Evolutionary conservation across 2,113 vertebrate genomes (phyloP).

Genomic region (Burhinus oedicnemus): DNA sequence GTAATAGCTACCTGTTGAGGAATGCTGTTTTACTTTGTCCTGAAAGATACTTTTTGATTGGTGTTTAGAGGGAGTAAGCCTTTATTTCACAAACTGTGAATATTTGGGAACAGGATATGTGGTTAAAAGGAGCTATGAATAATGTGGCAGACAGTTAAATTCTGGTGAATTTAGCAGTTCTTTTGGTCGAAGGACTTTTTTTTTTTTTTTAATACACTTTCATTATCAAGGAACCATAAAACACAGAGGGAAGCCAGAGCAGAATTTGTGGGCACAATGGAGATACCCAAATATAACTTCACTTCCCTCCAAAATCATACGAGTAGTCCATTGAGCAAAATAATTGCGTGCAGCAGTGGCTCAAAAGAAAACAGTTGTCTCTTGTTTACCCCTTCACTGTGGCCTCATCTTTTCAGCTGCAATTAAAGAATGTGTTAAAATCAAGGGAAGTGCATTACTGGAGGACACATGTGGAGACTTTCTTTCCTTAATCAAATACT

Average conservation of each 20-base stretch:
- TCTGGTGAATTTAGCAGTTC: neutral
- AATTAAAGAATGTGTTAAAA: constrained; percentile 35
- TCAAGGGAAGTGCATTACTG: neutral
- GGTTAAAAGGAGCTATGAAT: neutral
- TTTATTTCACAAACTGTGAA: neutral
- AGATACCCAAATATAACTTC: neutral
- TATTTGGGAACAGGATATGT: neutral
- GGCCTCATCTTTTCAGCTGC: constrained; percentile 7
- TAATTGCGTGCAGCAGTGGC: neutral
- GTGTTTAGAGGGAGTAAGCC: neutral
- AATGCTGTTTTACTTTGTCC: neutral
- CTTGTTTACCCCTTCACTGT: neutral
- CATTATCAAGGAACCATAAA: neutral
- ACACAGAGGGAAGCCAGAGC: neutral
- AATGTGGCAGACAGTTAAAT: neutral
- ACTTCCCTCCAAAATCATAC: neutral
- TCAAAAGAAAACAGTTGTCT: neutral
- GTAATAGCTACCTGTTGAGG: neutral
- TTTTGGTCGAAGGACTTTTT: neutral
- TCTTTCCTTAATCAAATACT: neutral
- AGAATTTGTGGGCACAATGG: neutral
- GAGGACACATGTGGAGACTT: neutral
- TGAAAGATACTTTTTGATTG: neutral
- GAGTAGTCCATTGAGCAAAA: neutral
- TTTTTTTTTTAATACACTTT: neutral